These are phyloP conservation scores for Lycorma delicatula DNA, from an alignment of 1,140 invertebrate genomes.

Conservation along the genomic window DNA sequence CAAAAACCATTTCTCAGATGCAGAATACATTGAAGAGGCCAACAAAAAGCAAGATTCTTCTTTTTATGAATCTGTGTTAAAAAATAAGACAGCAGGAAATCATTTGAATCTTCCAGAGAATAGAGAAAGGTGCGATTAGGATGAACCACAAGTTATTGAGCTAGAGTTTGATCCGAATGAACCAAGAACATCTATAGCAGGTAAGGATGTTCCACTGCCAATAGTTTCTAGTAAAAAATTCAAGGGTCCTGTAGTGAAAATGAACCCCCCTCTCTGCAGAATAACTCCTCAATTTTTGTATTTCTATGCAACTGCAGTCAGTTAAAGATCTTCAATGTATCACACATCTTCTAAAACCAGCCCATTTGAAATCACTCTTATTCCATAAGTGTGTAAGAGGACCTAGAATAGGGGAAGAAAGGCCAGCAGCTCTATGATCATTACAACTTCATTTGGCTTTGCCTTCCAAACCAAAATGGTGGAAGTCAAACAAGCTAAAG, in stretches of 20 bases:
- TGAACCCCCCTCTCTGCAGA: background rate
- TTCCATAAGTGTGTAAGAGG: background rate
- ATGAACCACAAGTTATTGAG: background rate
- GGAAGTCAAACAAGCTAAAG: background rate
- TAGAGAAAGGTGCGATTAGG: background rate
- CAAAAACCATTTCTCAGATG: conserved; percentile 28
- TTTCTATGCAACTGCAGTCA: too few relatives aligned
- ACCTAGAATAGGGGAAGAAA: conserved; percentile 1
- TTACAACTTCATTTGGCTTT: background rate
- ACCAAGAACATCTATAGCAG: background rate
- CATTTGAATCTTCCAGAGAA: background rate
- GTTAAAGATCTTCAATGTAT: too few relatives aligned
- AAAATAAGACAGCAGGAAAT: background rate
- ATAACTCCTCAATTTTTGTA: too few relatives aligned
- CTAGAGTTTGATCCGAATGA: background rate
- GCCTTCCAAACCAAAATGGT: background rate
- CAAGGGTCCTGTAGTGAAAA: too few relatives aligned
- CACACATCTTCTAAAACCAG: background rate
- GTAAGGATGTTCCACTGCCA: background rate
- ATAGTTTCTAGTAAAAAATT: background rate
- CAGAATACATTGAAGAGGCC: conserved; percentile 24
- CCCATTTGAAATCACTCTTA: background rate
- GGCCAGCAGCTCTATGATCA: background rate
- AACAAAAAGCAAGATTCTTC: conserved; percentile 12
- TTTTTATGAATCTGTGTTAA: conserved; percentile 3